Base-by-base conservation (phyloP, 1,140 invertebrate species). In the Heliothis virescens region DNA sequence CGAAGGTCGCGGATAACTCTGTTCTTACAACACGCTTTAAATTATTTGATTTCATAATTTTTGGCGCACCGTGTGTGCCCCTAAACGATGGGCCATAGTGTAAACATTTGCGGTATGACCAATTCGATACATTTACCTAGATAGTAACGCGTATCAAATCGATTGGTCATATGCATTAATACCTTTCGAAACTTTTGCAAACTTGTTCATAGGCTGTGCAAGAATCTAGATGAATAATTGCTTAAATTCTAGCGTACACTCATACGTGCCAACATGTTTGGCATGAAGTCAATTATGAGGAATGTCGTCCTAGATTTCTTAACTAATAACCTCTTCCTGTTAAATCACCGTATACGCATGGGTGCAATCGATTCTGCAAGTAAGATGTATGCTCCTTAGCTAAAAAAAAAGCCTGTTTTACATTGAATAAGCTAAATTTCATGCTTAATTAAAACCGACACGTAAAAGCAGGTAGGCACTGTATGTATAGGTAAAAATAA, bases 41-140 rank as follows among this genome's bases (percentile, higher is more conserved):
- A 92, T 93, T 87, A 91, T 91, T 90, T 92, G 84, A 89, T 92
- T 93, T 93, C 91, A 89, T 91, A 93, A 93, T 82, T 86, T 52
- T 88, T 81, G 63, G 80, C 82, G 79, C 87, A 84, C 85, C 80
- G 83, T 86, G 86, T 85, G 83, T 85, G 83, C 79, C 87, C 63
- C 75, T 57, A 67, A 67, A 69, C 75, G 63, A 78, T 69, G 50
- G 55, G 72, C 74, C 74, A 52, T 41, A 52, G 15, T 67, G 75
- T 69, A 78, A 67, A 69, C 75, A 69, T 69, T 78, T 34, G 47
- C 29, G 3, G 47, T 34, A 55, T 34, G 29, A 41, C 21, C 50
- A 67, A 69, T 78, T 57, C 41, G 52, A 9, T 67, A 67, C 75
- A 78, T 65, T 78, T 78, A 48, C 60, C 59, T 52, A 78, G 62